Evolutionary conservation across 2,888 invertebrate genomes (phyloP).

Genomic region (Hemaris fuciformis): DNA sequence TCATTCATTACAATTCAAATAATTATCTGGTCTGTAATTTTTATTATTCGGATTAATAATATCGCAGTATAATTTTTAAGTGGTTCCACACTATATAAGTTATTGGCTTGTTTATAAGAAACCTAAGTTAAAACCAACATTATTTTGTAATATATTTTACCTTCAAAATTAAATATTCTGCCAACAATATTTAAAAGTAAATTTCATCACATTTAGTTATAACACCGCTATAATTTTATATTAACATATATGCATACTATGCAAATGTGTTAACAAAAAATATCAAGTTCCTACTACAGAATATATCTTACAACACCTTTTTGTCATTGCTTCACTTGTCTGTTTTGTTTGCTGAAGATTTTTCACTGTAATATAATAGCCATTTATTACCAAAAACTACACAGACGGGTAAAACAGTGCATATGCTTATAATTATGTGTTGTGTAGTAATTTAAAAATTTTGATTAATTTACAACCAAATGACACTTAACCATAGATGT

Average conservation of each 20-base stretch:
- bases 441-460: not conserved
- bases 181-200: too few relatives aligned
- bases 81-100: too few relatives aligned
- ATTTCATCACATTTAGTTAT: not conserved
- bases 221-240: too few relatives aligned
- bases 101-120: too few relatives aligned
- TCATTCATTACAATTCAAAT: not conserved
- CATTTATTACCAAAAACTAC: not conserved
- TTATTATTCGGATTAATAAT: not conserved
- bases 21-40: not conserved
- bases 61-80: too few relatives aligned
- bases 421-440: not conserved
- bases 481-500: not conserved
- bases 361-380: not conserved
- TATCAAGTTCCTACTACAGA: not conserved
- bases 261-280: not conserved
- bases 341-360: not conserved
- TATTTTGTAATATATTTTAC: too few relatives aligned
- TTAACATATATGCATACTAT: too few relatives aligned
- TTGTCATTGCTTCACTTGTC: not conserved
- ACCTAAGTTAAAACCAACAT: too few relatives aligned
- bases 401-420: not conserved
- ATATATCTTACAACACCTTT: not conserved
- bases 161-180: too few relatives aligned
- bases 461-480: not conserved